Evolutionary conservation across 1,140 invertebrate species (phyloP), one percentile per base, ranked within the genome.

Genomic region (Coenobita brevimanus): DNA sequence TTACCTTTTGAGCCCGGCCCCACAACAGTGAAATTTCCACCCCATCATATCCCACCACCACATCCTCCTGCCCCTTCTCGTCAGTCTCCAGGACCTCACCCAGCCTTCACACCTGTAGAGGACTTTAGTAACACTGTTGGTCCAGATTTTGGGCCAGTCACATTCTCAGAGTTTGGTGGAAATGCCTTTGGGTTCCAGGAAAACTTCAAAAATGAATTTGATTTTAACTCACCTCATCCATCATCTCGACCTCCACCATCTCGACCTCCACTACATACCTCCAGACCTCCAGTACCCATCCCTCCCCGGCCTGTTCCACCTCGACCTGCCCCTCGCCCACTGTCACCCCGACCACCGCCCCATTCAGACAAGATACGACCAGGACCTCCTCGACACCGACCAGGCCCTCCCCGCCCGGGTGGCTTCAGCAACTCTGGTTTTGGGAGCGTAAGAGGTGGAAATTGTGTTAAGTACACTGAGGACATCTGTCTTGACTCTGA

Each of bases 401-500:
- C 46, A 33, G n/a, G 46, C 17, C 33, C 33, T 21, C 21, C 33
- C 3, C 75, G 64, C 8, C 80, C 64, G 3, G 43, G 64, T 1
- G 41, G 36, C 1, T 84, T 89, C 62, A 43, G 62, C 10, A 86
- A 82, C 54, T 46, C 60, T 64, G 71, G 54, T 15, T 76, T 76
- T 46, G 81, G 81, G 27, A 17, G 27, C 24, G 43, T 71, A 21
- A 1, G 54, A 3, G 76, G 81, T 17, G 50, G 54, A n/a, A 57
- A 8, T 13, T 88, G 85, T 54, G 67, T 82, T n/a, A 88, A 81
- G 46, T 96, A 97, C 91, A 95, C 95, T 0, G 95, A 95, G 91
- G 95, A 94, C 4, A 93, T 97, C 88, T 97, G 96, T 92, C 93
- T 97, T 43, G 94, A 95, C 89, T 94, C 95, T 67, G 93, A 94